Conservation (phyloP, 1,140 invertebrate genomes). For the Dinoponera quadriceps region DNA sequence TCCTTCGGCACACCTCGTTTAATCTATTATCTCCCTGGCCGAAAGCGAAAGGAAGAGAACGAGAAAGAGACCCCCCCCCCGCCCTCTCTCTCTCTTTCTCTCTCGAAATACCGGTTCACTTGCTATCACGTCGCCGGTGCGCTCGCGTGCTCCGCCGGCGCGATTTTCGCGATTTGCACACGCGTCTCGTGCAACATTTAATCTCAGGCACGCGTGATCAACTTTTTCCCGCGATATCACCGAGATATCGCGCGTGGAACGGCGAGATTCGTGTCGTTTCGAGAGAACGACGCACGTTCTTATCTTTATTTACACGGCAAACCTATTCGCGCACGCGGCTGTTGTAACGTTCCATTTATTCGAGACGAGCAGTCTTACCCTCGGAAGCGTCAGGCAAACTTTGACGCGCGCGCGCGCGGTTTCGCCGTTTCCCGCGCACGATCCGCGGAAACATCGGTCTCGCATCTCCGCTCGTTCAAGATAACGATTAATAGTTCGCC, state of each 20-base stretch:
- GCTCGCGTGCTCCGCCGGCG: no score
- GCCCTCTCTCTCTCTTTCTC: no score
- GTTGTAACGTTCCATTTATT: conserved; percentile 12
- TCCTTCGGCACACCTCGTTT: conserved; percentile 32
- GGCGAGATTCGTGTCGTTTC: not conserved
- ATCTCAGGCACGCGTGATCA: not conserved
- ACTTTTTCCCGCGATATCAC: not conserved
- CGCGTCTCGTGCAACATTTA: not conserved
- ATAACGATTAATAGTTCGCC: conserved; percentile 24
- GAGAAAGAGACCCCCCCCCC: no score
- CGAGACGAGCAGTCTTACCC: not conserved
- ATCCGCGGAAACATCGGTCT: conserved; percentile 21
- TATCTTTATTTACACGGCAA: not conserved
- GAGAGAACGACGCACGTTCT: not conserved
- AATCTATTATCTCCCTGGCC: conserved; percentile 33
- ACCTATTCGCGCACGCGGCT: not conserved
- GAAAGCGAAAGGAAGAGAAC: not conserved
- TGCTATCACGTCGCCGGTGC: not conserved
- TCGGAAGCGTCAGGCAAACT: not conserved
- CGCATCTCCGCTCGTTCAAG: conserved; percentile 15
- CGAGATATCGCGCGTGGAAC: not conserved
- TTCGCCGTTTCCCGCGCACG: no score
- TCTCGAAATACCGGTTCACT: not conserved
- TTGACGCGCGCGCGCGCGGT: not conserved
- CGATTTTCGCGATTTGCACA: not conserved